Conservation (phyloP, 2,113 vertebrate species). For the Ciconia maguari region DNA sequence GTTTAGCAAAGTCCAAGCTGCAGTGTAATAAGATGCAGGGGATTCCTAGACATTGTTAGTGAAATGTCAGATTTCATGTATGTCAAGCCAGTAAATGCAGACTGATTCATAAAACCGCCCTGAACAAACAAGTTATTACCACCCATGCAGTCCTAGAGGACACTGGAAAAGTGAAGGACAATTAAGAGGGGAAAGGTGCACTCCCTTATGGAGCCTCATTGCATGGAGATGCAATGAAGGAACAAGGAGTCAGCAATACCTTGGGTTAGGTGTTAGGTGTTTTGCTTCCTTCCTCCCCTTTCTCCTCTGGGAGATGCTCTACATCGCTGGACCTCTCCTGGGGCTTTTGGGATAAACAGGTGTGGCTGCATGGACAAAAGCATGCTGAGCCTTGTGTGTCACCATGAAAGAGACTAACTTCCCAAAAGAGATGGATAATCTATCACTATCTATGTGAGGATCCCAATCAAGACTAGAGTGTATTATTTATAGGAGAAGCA, state of each 20-base stretch:
- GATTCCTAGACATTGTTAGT: neutral
- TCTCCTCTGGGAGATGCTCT: neutral
- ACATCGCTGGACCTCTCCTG: neutral
- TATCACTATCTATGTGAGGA: neutral
- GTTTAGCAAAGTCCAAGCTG: neutral
- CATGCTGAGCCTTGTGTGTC: neutral
- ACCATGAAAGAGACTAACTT: neutral
- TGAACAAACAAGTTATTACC: neutral
- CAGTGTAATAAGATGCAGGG: neutral
- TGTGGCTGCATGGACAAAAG: neutral
- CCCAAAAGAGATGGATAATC: neutral
- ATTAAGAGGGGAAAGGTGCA: neutral
- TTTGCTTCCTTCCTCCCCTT: neutral
- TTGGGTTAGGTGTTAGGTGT: neutral
- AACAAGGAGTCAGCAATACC: neutral
- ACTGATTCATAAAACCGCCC: neutral
- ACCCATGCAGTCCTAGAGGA: neutral
- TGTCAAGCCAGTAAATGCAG: neutral
- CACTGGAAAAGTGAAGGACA: neutral
- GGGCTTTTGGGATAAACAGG: neutral
- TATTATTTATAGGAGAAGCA: neutral
- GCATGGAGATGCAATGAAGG: neutral
- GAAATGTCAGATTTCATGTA: neutral
- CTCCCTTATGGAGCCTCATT: neutral
- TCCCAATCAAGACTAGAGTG: neutral